Evolutionary conservation across 2,888 invertebrate genomes (phyloP), one percentile per base, ranked within the genome.

Genomic region (Busseola fusca): DNA sequence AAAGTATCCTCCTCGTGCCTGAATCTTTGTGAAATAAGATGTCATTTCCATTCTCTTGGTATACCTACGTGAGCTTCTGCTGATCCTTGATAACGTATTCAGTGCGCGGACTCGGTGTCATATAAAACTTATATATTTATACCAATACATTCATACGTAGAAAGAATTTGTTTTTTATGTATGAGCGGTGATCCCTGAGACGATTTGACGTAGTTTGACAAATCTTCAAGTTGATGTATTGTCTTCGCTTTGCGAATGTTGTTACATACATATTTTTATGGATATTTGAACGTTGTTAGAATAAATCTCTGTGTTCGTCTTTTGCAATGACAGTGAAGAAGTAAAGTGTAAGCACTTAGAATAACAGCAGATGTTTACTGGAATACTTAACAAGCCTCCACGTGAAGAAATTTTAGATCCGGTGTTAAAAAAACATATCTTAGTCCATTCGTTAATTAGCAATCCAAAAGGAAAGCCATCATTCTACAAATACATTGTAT

Each of bases 1-100:
- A 74, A 79, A 76, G 56, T 66, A 71, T 68, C 64, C 62, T 50
- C 34, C 58, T 63, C 52, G 68, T 70, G 68, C 54, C 71, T 72
- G 58, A 60, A 72, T 71, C 75, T 77, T 76, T 54, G 74, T 67
- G 54, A 74, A 80, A 82, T 80, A 75, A 82, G 57, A 71, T 71
- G 82, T 80, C 71, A 70, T 82, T 76, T 76, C 76, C 74, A 79
- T 82, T 79, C 80, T 72, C 74, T 65, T 76, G 64, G 66, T 76
- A 59, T 67, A 76, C 63, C 72, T 56, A 74, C 72, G 69, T 77
- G 82, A 72, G 74, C 54, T 30, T 79, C 69, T 78, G 72, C 63
- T 80, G 78, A 80, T 82, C 82, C 74, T 58, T 54, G 64, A 76
- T 82, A 76, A 79, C 82, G 68, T 82, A 82, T 82, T 82, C 81